Conservation (phyloP, 2,113 vertebrate species). For the Ptychochromis oligacanthus region DNA sequence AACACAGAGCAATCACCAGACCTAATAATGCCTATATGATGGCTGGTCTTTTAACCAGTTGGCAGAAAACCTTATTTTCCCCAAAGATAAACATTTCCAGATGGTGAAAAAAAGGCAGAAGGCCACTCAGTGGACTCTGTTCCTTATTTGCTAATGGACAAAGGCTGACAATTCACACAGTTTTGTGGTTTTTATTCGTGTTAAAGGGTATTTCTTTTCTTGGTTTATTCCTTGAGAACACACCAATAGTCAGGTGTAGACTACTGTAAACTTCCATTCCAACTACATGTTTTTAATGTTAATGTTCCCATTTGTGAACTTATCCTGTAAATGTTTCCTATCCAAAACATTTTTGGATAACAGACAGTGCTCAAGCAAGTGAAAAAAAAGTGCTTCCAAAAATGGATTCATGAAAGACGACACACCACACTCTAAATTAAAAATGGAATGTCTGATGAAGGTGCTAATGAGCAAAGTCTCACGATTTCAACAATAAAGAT, state of each 20-base stretch:
- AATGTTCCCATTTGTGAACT: background rate
- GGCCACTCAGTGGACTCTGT: background rate
- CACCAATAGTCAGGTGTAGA: background rate
- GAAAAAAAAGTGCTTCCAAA: constrained; percentile 24
- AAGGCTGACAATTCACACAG: background rate
- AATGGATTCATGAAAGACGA: constrained; percentile 24
- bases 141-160: background rate
- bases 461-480: constrained; percentile 40
- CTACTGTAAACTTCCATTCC: background rate
- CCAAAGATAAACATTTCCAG: background rate
- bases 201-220: background rate
- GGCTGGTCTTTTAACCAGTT: background rate
- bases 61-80: background rate
- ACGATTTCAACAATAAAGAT: constrained; percentile 25
- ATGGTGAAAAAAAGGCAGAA: background rate
- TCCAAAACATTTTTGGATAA: background rate
- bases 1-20: background rate
- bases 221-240: background rate
- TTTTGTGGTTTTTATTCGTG: background rate
- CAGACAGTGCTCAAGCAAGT: background rate
- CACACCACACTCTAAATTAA: constrained; percentile 1
- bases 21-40: too few species aligned
- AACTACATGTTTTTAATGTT: background rate
- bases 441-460: constrained; percentile 30
- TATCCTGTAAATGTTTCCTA: background rate